Percentiles rank a stretch among this genome's conserved stretches.
These are phyloP conservation scores for Eidolon dupreanum DNA, from an alignment of 2,797 vertebrate genomes.

Conservation along the genomic window DNA sequence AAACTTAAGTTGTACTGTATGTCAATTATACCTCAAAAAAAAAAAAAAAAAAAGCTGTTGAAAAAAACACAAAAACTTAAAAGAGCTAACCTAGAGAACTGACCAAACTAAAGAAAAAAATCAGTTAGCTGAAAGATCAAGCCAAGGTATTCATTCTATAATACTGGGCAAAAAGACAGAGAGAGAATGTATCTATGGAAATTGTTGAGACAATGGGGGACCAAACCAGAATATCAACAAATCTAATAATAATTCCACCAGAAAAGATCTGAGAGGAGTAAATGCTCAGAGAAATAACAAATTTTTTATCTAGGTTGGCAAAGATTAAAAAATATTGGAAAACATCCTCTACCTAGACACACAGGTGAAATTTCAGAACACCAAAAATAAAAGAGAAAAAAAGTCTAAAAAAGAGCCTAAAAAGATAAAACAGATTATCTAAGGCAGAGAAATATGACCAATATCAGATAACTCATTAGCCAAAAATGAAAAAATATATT, in stretches of 20 bases:
- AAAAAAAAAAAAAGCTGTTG: background rate
- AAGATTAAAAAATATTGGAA: background rate
- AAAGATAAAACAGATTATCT: background rate
- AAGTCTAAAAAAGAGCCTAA: background rate
- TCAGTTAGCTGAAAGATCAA: background rate
- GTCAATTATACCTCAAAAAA: background rate
- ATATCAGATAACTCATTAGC: background rate
- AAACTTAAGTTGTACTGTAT: background rate
- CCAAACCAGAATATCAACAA: background rate
- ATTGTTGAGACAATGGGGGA: background rate
- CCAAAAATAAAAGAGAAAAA: background rate
- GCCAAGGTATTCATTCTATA: background rate
- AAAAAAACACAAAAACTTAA: background rate
- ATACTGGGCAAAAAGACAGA: background rate
- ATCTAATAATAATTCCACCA: background rate
- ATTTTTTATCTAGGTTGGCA: background rate
- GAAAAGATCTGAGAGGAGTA: background rate
- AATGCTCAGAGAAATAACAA: background rate
- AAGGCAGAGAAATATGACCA: background rate
- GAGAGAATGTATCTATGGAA: background rate
- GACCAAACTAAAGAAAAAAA: conserved; percentile 1
- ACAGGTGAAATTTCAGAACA: background rate
- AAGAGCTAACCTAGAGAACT: background rate
- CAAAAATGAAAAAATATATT: background rate
- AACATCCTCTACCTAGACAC: background rate